phyloP scores from a whole-genome alignment of 2,113 vertebrate genomes.

The Phasianus colchicus region DNA sequence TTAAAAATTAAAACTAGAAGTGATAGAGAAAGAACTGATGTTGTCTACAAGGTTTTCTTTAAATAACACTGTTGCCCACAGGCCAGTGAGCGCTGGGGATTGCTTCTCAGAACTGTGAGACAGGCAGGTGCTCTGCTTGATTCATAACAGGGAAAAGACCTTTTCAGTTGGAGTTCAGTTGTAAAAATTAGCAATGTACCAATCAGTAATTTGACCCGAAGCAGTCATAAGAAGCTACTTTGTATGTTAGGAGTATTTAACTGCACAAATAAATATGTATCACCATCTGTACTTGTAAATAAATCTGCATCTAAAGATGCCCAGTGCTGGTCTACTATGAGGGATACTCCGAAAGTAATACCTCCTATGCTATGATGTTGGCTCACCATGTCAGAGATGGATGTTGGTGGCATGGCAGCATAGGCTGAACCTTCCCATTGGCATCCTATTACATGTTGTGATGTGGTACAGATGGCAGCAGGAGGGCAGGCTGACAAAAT shows the following conservation, averaged over 20 bases:
- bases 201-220: neutral
- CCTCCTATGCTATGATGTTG: neutral
- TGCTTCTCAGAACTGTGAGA: neutral
- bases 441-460: too few relatives aligned
- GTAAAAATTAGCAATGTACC: neutral
- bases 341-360: neutral
- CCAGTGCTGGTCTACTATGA: neutral
- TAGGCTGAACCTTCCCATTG: too few relatives aligned
- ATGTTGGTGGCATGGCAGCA: too few relatives aligned
- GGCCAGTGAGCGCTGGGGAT: neutral
- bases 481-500: too few relatives aligned
- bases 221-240: slow-evolving; percentile 17
- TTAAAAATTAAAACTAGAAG: neutral
- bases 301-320: neutral
- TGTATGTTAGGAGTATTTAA: neutral
- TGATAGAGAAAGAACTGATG: neutral
- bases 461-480: too few relatives aligned
- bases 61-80: neutral
- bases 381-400: too few relatives aligned
- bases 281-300: neutral
- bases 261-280: neutral
- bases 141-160: neutral
- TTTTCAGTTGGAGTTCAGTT: neutral
- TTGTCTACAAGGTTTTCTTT: neutral
- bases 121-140: neutral